Percentiles rank a stretch among this genome's conserved stretches.
phyloP scores from a whole-genome alignment of 1,140 invertebrate genomes.

The Phthorimaea operculella region DNA sequence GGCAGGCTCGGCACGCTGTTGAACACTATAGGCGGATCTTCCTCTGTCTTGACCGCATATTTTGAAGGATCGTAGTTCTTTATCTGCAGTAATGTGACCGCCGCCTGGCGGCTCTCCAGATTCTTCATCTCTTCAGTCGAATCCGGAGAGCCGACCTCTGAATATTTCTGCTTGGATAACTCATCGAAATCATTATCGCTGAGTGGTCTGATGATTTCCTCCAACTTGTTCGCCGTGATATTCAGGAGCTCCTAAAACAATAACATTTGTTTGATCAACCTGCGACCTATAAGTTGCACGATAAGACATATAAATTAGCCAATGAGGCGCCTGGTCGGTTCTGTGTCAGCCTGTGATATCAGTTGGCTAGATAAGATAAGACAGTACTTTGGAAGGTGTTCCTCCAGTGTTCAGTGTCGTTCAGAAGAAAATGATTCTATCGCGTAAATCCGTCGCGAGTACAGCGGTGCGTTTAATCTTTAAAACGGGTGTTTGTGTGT shows the following conservation, averaged over 20 bases:
- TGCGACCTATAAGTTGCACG: slow-evolving; percentile 36
- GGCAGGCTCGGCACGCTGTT: slow-evolving; percentile 60
- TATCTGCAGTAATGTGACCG: slow-evolving; percentile 62
- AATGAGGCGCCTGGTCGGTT: slow-evolving; percentile 48
- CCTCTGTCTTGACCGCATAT: slow-evolving; percentile 56
- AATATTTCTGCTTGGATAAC: slow-evolving; percentile 47
- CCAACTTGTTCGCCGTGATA: slow-evolving; percentile 59
- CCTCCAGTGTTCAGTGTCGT: slow-evolving; percentile 41
- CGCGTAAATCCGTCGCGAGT: slow-evolving; percentile 41
- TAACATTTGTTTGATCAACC: slow-evolving; percentile 37
- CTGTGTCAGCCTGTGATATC: slow-evolving; percentile 54
- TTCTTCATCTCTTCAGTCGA: slow-evolving; percentile 68
- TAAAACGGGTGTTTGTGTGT: slow-evolving; percentile 17
- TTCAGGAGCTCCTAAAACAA: slow-evolving; percentile 62
- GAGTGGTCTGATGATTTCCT: slow-evolving; percentile 64
- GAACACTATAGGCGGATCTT: slow-evolving; percentile 61
- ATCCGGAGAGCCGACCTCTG: slow-evolving; percentile 60
- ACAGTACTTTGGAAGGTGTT: slow-evolving; percentile 39
- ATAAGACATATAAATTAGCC: slow-evolving; percentile 49
- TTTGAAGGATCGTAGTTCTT: slow-evolving; percentile 66
- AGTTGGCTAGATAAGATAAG: slow-evolving; percentile 57
- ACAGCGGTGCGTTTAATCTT: slow-evolving; percentile 8
- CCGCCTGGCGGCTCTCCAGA: slow-evolving; percentile 63
- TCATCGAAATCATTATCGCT: slow-evolving; percentile 48
- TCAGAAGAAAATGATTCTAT: slow-evolving; percentile 50